Base-by-base conservation (phyloP, 2,888 invertebrate species). In the Adineta ricciae region DNA sequence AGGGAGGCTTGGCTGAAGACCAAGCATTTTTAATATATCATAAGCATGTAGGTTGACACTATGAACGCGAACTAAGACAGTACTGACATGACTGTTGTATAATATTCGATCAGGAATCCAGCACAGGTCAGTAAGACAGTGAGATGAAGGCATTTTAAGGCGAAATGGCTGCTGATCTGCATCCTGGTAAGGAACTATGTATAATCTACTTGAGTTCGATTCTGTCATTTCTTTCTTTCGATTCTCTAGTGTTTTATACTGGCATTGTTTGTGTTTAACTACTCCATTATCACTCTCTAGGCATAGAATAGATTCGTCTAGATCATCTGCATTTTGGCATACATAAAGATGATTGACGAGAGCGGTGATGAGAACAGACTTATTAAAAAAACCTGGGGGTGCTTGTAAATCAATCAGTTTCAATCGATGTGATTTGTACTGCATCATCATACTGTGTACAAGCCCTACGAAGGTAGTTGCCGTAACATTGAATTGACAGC, bases 11-110 rank as follows among this genome's bases (percentile, higher is more conserved):
- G 64, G 64, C 27, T 64, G 32, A 14, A 64, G 32, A 1, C 64
- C 64, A 14, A 27, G n/a, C 5, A 27, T 32, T 32, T 64, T 64
- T 7, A 64, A 32, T 1, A 27, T 32, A 27, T 64, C 64, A 9
- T 27, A 11, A 32, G 32, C 27, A 32, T 64, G 27, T 27, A 64
- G 8, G 11, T 32, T 32, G 32, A 64, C 64, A 27, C 16, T 14
- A 64, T 64, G 64, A 9, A 64, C 27, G 16, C 32, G n/a, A 32
- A 64, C 64, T 32, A 14, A 27, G 9, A 64, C 32, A 0, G 4
- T 1, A 1, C 9, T 16, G 1, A 32, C 11, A 4, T 3, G 16
- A 3, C 27, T 4, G 7, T 27, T 9, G 3, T 9, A 3, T 2
- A 8, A 2, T 14, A n/a, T 64, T 27, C 5, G 11, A 32, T 32